These are phyloP conservation scores for Tyto alba DNA, from an alignment of 2,113 vertebrate species.

Conservation along the genomic window DNA sequence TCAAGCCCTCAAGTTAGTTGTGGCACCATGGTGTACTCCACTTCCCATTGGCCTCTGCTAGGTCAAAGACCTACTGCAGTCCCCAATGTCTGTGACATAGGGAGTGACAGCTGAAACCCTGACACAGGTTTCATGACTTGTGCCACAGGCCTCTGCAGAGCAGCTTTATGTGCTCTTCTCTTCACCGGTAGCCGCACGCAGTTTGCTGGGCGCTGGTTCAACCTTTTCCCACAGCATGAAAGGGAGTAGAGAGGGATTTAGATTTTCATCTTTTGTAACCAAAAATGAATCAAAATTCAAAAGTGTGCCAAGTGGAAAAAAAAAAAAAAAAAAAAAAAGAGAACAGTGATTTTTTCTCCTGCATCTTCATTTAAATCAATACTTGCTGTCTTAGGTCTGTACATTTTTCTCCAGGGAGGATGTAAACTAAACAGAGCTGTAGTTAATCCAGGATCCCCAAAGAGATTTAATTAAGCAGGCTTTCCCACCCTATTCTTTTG, in stretches of 20 bases:
- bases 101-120: background rate
- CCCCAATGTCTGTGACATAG: background rate
- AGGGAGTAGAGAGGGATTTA: background rate
- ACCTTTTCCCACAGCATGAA: background rate
- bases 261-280: background rate
- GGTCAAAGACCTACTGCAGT: background rate
- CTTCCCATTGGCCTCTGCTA: background rate
- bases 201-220: background rate
- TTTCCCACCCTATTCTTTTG: conserved; percentile 33
- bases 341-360: background rate
- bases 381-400: conserved; percentile 17
- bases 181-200: background rate
- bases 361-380: conserved; percentile 28
- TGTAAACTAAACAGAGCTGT: conserved; percentile 37
- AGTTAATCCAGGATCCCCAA: conserved; percentile 45
- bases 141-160: background rate
- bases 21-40: background rate
- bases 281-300: background rate
- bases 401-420: conserved; percentile 18
- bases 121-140: background rate
- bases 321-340: background rate
- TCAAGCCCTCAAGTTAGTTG: background rate
- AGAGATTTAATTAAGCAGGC: conserved; percentile 5
- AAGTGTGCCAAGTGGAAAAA: background rate
- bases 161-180: background rate